A percentile compares a stretch with the other conserved stretches of the same genome.
phyloP scores from a whole-genome alignment of 2,888 invertebrate species.

The Tachina lurida region DNA sequence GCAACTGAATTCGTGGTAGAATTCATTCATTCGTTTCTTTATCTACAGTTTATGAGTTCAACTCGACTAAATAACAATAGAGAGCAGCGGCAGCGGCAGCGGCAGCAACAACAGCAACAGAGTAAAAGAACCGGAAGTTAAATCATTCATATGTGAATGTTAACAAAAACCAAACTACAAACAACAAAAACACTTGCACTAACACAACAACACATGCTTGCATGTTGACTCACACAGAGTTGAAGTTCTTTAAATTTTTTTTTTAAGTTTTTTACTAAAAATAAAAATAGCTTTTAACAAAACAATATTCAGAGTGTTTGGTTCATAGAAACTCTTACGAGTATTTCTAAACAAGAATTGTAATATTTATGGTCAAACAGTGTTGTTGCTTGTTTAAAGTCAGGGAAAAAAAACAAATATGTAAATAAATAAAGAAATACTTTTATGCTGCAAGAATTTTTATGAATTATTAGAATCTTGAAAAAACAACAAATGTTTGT shows the following conservation, averaged over 20 bases:
- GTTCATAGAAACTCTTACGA: background rate
- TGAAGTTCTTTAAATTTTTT: background rate
- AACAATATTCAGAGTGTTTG: background rate
- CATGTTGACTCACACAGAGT: background rate
- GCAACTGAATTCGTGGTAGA: conserved; percentile 51
- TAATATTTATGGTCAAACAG: background rate
- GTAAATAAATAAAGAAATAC: background rate
- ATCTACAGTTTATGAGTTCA: conserved; percentile 30
- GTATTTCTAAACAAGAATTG: background rate
- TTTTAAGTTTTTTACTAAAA: background rate
- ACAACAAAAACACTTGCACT: background rate
- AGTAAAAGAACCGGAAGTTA: conserved; percentile 58
- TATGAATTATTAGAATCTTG: conserved; percentile 4
- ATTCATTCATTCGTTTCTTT: conserved; percentile 33
- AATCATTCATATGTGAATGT: conserved; percentile 69
- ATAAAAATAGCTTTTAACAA: background rate
- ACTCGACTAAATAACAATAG: background rate
- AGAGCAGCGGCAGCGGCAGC: background rate
- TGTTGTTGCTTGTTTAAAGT: background rate
- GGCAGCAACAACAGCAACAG: background rate
- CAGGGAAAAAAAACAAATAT: too few relatives aligned
- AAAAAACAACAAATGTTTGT: background rate
- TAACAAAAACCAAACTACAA: conserved; percentile 30
- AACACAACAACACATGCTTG: background rate
- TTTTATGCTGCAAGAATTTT: background rate